These are phyloP conservation scores for Cavia porcellus DNA, from an alignment of 2,113 vertebrate genomes.

Conservation along the genomic window DNA sequence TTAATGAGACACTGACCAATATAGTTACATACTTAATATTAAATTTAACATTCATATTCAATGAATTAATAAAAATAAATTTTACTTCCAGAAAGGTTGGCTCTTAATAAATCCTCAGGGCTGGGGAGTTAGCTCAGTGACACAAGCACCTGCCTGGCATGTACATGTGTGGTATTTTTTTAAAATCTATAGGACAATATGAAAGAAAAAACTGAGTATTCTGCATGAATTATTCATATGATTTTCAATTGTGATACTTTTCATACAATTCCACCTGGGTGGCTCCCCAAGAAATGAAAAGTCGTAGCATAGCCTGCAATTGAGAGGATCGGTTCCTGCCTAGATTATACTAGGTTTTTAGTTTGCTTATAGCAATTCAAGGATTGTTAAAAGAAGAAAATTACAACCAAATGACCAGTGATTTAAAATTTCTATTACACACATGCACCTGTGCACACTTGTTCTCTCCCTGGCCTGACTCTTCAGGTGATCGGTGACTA, in stretches of 20 bases:
- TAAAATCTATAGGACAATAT: slow-evolving; percentile 52
- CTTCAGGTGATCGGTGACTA: background rate
- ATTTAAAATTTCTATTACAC: background rate
- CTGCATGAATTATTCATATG: slow-evolving; percentile 83
- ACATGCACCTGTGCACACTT: background rate
- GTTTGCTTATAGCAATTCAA: background rate
- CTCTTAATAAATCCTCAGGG: too few relatives aligned
- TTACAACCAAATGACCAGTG: background rate
- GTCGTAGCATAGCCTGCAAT: background rate
- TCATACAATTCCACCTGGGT: slow-evolving; percentile 53
- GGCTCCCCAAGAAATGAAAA: background rate
- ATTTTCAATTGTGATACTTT: slow-evolving; percentile 87
- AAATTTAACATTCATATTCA: slow-evolving; percentile 8
- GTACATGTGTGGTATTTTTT: background rate
- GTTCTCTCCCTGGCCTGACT: background rate
- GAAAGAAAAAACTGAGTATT: slow-evolving; percentile 72
- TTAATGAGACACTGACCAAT: background rate
- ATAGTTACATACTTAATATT: background rate
- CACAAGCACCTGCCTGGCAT: too few relatives aligned
- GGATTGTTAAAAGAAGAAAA: slow-evolving; percentile 40
- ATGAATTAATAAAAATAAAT: slow-evolving; percentile 25
- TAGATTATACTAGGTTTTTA: background rate
- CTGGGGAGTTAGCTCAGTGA: too few relatives aligned
- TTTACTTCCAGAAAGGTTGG: background rate
- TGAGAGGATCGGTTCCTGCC: background rate